Conservation (phyloP, 1,140 invertebrate genomes). For the Drosophila trapezifrons region DNA sequence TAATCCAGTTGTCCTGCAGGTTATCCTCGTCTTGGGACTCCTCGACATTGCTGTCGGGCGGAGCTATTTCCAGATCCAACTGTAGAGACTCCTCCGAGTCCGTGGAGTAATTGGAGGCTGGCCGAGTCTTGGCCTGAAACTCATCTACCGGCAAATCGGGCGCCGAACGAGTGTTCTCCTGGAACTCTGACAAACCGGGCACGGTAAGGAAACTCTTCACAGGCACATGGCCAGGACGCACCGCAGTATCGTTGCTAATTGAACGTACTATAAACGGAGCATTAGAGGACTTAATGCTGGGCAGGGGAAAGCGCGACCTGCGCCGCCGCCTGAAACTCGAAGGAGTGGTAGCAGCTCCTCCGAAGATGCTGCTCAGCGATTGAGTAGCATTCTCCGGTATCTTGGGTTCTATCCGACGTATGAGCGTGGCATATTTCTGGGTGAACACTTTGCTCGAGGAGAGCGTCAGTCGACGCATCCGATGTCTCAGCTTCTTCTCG, state of each 20-base stretch:
- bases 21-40: conserved; percentile 50
- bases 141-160: conserved; percentile 57
- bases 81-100: conserved; percentile 65
- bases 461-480: conserved; percentile 86
- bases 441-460: conserved; percentile 86
- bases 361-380: conserved; percentile 62
- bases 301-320: conserved; percentile 38
- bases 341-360: conserved; percentile 15
- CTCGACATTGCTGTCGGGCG: conserved; percentile 49
- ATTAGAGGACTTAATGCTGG: conserved; percentile 27
- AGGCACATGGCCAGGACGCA: conserved; percentile 32
- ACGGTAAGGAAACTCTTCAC: conserved; percentile 52
- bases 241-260: conserved; percentile 85
- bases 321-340: conserved; percentile 43
- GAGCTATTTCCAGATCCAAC: conserved; percentile 31
- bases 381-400: conserved; percentile 73
- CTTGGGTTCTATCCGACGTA: conserved; percentile 76
- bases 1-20: conserved; percentile 77
- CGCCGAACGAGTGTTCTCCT: conserved; percentile 60
- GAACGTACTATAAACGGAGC: conserved; percentile 84
- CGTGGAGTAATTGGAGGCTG: conserved; percentile 50
- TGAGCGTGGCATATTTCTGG: conserved; percentile 85
- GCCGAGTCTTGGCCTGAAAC: conserved; percentile 28
- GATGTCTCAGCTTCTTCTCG: conserved; percentile 85
- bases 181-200: conserved; percentile 48